Conservation (phyloP, 2,113 vertebrate genomes). For the Gambusia affinis region DNA sequence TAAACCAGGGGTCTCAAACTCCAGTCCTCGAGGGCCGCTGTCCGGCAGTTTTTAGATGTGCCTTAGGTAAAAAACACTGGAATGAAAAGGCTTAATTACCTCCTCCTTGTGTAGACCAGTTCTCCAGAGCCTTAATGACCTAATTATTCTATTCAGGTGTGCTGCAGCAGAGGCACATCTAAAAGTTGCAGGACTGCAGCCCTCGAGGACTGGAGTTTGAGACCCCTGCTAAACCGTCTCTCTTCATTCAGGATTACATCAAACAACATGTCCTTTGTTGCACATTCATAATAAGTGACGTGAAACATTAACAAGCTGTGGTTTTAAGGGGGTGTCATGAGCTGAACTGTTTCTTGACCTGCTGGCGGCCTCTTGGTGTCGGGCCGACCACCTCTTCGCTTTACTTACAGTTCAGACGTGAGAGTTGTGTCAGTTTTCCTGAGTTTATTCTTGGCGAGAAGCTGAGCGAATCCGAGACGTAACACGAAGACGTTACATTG, state of each 20-base stretch:
- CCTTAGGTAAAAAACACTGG: too few relatives aligned
- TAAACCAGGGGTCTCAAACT: neutral
- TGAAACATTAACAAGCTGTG: neutral
- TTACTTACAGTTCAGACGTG: neutral
- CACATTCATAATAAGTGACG: neutral
- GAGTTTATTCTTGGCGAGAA: neutral
- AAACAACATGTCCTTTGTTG: neutral
- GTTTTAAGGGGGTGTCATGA: constrained; percentile 10
- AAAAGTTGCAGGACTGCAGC: too few relatives aligned
- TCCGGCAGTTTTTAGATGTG: too few relatives aligned
- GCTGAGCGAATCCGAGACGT: neutral
- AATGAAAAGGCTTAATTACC: too few relatives aligned
- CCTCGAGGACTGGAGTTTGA: too few relatives aligned
- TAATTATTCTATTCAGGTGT: too few relatives aligned
- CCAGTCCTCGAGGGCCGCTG: too few relatives aligned
- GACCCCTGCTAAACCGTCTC: neutral
- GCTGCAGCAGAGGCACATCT: too few relatives aligned
- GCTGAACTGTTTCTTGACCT: constrained; percentile 28
- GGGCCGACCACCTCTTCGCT: constrained; percentile 5
- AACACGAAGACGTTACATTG: neutral
- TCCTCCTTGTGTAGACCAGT: too few relatives aligned
- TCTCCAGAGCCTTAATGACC: too few relatives aligned
- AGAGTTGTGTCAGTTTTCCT: neutral
- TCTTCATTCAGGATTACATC: neutral
- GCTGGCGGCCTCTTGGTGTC: neutral